Percentiles rank a stretch among this genome's conserved stretches.
These are phyloP conservation scores for Cerastis rubricosa DNA, from an alignment of 2,888 invertebrate species.

Conservation along the genomic window DNA sequence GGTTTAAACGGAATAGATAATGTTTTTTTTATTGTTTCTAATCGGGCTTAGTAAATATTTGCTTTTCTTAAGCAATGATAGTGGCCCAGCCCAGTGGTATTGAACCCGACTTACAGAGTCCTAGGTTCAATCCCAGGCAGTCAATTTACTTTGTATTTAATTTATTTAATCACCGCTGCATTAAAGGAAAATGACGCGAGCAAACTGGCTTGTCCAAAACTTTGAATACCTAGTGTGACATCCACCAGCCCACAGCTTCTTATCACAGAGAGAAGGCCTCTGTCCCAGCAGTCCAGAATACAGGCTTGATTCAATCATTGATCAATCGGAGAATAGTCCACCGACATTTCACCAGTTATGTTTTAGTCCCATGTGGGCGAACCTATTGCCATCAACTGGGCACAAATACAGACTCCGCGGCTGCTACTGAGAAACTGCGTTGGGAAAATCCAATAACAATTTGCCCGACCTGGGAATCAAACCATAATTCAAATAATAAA, in stretches of 20 bases:
- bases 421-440: too few relatives aligned
- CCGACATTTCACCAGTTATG: too few relatives aligned
- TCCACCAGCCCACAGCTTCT: neutral
- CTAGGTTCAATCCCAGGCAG: neutral
- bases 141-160: neutral
- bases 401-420: too few relatives aligned
- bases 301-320: neutral
- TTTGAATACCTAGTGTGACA: neutral
- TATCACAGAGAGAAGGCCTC: neutral
- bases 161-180: neutral
- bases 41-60: neutral
- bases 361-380: too few relatives aligned
- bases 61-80: neutral
- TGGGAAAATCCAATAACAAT: too few relatives aligned
- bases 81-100: neutral
- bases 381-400: too few relatives aligned
- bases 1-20: neutral
- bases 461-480: too few relatives aligned
- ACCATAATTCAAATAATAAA: neutral
- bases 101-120: neutral
- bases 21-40: conserved; percentile 1
- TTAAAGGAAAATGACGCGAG: neutral
- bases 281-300: neutral
- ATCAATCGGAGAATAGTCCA: too few relatives aligned
- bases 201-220: neutral